These are phyloP conservation scores for Xylocopa sonorina DNA, from an alignment of 1,140 invertebrate species.

Conservation along the genomic window DNA sequence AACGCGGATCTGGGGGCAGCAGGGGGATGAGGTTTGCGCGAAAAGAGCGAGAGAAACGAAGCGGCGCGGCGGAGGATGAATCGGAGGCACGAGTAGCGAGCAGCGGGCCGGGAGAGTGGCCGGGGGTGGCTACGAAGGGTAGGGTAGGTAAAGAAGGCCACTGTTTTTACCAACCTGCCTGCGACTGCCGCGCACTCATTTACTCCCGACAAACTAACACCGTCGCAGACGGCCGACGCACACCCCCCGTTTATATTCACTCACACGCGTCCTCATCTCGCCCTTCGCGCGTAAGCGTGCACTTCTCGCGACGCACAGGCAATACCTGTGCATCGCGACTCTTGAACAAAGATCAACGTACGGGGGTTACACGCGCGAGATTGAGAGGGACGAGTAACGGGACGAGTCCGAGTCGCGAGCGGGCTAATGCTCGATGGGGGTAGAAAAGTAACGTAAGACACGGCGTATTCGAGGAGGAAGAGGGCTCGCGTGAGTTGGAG, in stretches of 20 bases:
- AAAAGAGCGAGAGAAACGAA: slow-evolving; percentile 49
- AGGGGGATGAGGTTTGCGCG: slow-evolving; percentile 38
- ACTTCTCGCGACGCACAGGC: slow-evolving; percentile 15
- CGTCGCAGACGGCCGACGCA: slow-evolving; percentile 30
- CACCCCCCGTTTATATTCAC: slow-evolving; percentile 26
- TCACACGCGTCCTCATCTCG: slow-evolving; percentile 13
- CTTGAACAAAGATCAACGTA: slow-evolving; percentile 42
- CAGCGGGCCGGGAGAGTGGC: slow-evolving; percentile 34
- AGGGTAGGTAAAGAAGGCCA: slow-evolving; percentile 70
- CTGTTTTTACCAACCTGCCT: slow-evolving; percentile 74
- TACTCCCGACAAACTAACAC: slow-evolving; percentile 71
- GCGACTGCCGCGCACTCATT: slow-evolving; percentile 71
- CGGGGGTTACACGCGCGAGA: no score
- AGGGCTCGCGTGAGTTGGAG: no score
- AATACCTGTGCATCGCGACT: slow-evolving; percentile 32
- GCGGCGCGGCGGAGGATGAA: slow-evolving; percentile 1
- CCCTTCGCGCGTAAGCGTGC: neutral
- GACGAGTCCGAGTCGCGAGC: no score
- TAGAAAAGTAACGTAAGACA: no score
- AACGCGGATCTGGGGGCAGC: slow-evolving; percentile 14
- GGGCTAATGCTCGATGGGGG: no score
- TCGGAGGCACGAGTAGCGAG: slow-evolving; percentile 13
- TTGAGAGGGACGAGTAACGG: no score
- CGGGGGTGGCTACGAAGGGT: slow-evolving; percentile 46
- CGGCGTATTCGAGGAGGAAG: no score